These are phyloP conservation scores for Hestina assimilis DNA, from an alignment of 1,140 invertebrate genomes.

Conservation along the genomic window DNA sequence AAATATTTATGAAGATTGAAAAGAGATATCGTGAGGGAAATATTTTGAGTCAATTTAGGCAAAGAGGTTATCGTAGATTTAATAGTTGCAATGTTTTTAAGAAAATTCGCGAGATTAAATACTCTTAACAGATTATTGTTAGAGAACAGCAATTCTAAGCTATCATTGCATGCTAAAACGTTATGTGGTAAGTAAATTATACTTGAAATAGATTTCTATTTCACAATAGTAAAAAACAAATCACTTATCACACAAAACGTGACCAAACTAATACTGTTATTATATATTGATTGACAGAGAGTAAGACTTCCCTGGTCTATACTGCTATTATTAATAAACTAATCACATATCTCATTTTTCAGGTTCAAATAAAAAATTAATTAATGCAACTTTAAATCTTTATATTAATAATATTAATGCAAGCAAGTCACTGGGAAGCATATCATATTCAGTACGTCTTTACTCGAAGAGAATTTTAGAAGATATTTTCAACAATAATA, in stretches of 20 bases:
- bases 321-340: neutral
- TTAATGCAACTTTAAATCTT: neutral
- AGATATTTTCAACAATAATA: neutral
- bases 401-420: neutral
- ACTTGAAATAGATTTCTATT: neutral
- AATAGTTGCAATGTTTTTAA: conserved; percentile 3
- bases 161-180: neutral
- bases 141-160: neutral
- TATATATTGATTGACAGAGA: neutral
- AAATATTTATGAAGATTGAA: no score
- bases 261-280: neutral
- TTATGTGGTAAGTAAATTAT: neutral
- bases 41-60: no score
- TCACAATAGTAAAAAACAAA: neutral
- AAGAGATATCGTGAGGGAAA: no score
- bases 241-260: neutral
- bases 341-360: neutral
- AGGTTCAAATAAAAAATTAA: neutral
- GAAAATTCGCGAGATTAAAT: neutral
- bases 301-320: neutral
- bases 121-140: neutral
- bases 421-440: neutral
- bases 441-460: neutral
- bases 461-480: neutral
- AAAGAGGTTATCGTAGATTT: no score